phyloP scores from a whole-genome alignment of 2,888 invertebrate genomes.

The Rhabditoides inermis region DNA sequence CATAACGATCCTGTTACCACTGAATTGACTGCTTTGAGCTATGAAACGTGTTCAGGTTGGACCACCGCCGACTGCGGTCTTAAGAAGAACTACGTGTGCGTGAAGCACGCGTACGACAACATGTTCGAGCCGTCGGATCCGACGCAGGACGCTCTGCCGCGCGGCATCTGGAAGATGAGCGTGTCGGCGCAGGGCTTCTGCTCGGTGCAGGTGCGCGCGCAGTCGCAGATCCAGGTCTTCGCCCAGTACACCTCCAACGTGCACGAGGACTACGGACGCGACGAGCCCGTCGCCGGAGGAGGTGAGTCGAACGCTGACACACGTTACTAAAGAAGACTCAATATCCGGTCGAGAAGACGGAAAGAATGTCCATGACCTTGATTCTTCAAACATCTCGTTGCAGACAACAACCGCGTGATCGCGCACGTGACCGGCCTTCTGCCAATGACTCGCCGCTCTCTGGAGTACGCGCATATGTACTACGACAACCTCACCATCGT shows the following conservation, averaged over 20 bases:
- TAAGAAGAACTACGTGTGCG: constrained; percentile 17
- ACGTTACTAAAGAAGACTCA: too few species aligned
- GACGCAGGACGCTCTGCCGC: constrained; percentile 11
- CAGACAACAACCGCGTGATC: constrained; percentile 22
- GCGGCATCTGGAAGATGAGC: constrained; percentile 29
- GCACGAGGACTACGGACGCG: constrained; percentile 23
- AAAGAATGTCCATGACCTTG: too few species aligned
- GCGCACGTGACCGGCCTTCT: constrained; percentile 20
- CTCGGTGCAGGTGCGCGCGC: constrained; percentile 18
- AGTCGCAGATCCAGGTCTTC: constrained; percentile 15
- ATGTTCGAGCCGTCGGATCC: constrained; percentile 6
- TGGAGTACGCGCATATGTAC: constrained; percentile 35
- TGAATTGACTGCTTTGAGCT: too few species aligned
- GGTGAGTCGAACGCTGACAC: too few species aligned
- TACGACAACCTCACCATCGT: constrained; percentile 18
- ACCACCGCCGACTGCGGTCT: constrained; percentile 14
- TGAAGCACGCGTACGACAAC: constrained; percentile 21
- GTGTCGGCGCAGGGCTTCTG: constrained; percentile 17
- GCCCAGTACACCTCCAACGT: constrained; percentile 23
- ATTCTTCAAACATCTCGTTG: too few species aligned
- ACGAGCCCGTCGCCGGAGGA: constrained; percentile 19
- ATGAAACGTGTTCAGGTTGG: constrained; percentile 23
- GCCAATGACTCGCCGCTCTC: constrained; percentile 6
- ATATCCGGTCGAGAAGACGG: too few species aligned
- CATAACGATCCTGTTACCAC: too few species aligned